phyloP scores from a whole-genome alignment of 2,888 invertebrate genomes.

The Ptychoptera contaminata region DNA sequence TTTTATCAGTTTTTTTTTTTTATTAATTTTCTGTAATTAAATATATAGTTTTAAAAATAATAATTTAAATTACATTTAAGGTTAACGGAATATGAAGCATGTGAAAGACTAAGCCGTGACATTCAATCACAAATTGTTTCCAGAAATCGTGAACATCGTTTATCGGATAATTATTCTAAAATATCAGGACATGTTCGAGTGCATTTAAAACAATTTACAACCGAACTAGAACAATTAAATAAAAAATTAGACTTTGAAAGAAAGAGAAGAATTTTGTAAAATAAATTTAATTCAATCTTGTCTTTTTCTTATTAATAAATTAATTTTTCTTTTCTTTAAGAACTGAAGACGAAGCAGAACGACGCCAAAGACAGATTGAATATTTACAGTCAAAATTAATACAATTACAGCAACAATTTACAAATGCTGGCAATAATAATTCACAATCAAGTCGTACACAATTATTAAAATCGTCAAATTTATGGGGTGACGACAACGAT shows the following conservation, averaged over 20 bases:
- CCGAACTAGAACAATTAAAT: slow-evolving; percentile 41
- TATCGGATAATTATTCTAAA: slow-evolving; percentile 38
- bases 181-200: slow-evolving; percentile 42
- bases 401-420: slow-evolving; percentile 36
- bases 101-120: slow-evolving; percentile 44
- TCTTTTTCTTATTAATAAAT: neutral
- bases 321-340: slow-evolving; percentile 22
- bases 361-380: slow-evolving; percentile 43
- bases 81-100: slow-evolving; percentile 48
- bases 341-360: slow-evolving; percentile 44
- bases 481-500: slow-evolving; percentile 19
- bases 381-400: slow-evolving; percentile 40
- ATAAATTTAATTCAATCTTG: neutral
- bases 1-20: neutral
- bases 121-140: slow-evolving; percentile 43
- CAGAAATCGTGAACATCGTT: slow-evolving; percentile 35
- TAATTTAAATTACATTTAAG: slow-evolving; percentile 23
- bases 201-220: slow-evolving; percentile 42
- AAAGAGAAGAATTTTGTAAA: slow-evolving; percentile 21
- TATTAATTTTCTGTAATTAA: neutral
- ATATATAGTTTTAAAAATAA: neutral
- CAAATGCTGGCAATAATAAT: slow-evolving; percentile 12
- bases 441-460: slow-evolving; percentile 14
- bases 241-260: slow-evolving; percentile 37
- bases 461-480: slow-evolving; percentile 8